Conservation (phyloP, 2,888 invertebrate genomes). For the Spialia ferax region DNA sequence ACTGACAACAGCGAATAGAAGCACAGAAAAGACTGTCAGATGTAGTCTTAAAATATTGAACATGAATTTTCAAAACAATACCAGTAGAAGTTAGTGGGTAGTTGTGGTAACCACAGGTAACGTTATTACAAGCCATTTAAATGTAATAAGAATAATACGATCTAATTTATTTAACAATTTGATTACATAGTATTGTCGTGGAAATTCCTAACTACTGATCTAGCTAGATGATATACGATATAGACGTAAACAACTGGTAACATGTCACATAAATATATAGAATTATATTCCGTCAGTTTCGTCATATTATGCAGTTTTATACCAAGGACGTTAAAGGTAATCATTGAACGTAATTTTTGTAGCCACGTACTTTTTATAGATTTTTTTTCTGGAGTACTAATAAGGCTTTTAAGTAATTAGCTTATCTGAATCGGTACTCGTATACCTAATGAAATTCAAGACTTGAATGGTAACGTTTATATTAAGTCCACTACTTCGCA, state of each 20-base stretch:
- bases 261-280: constrained; percentile 10
- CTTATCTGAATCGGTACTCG: too few species aligned
- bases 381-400: too few species aligned
- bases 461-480: too few species aligned
- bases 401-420: too few species aligned
- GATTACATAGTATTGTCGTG: constrained; percentile 7
- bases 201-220: constrained; percentile 25
- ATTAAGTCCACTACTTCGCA: too few species aligned
- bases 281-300: constrained; percentile 6
- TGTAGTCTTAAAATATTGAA: not conserved
- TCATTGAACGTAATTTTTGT: not conserved
- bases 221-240: constrained; percentile 19
- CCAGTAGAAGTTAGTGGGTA: too few species aligned
- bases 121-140: not conserved
- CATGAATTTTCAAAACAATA: not conserved
- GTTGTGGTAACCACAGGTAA: not conserved
- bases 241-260: constrained; percentile 13
- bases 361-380: not conserved
- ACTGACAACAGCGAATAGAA: too few species aligned
- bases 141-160: constrained; percentile 5
- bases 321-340: not conserved
- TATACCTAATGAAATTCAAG: too few species aligned
- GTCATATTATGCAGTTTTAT: not conserved
- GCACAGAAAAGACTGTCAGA: not conserved
- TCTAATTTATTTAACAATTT: constrained; percentile 27